phyloP scores from a whole-genome alignment of 2,888 invertebrate genomes.

The Limnephilus rhombicus region DNA sequence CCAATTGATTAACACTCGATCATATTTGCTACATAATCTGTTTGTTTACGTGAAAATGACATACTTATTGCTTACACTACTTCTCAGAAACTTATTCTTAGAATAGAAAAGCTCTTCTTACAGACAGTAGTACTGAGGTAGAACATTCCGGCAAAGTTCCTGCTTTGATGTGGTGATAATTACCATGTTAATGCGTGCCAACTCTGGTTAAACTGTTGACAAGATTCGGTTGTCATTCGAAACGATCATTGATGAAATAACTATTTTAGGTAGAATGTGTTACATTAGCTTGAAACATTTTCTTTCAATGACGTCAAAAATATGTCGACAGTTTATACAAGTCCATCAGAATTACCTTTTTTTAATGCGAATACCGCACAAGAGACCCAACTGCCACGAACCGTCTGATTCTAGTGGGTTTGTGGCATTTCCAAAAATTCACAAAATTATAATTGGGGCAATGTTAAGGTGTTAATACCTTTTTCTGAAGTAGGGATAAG shows the following conservation, averaged over 20 bases:
- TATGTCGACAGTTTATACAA: no score
- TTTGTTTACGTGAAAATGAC: background rate
- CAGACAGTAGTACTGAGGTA: background rate
- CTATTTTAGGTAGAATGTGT: background rate
- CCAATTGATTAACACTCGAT: background rate
- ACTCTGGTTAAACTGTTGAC: conserved; percentile 26
- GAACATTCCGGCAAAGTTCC: background rate
- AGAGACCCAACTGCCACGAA: no score
- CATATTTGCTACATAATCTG: background rate
- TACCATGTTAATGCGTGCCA: background rate
- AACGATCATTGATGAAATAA: background rate
- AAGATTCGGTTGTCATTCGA: conserved; percentile 33
- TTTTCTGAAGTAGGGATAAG: no score
- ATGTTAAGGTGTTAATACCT: no score
- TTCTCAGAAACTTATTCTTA: background rate
- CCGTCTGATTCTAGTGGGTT: no score
- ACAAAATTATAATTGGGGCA: no score
- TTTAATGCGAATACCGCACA: no score
- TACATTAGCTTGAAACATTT: background rate
- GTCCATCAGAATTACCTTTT: no score
- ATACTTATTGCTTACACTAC: background rate
- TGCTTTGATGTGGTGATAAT: conserved; percentile 19
- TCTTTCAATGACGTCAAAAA: no score
- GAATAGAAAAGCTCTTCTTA: background rate
- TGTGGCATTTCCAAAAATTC: no score